A percentile compares a stretch with the other conserved stretches of the same genome.
Conservation (phyloP, 2,888 invertebrate species). For the Geophilus truncorum region DNA sequence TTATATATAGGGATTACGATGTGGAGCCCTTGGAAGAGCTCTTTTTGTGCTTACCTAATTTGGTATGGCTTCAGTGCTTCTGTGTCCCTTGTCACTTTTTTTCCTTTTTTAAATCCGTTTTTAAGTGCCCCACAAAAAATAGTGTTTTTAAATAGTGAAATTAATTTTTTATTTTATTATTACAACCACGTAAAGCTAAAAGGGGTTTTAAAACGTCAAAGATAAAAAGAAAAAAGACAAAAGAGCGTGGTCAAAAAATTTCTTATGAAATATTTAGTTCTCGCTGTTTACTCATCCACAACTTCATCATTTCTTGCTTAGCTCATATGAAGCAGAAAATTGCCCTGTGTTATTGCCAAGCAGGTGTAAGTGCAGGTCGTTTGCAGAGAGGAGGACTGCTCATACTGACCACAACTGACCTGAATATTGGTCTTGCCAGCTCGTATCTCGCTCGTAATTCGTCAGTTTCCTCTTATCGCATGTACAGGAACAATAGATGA, state of each 20-base stretch:
- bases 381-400: neutral
- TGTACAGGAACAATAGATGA: neutral
- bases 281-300: neutral
- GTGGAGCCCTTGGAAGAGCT: neutral
- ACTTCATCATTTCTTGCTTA: neutral
- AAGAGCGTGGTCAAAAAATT: neutral
- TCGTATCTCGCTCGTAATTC: neutral
- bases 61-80: neutral
- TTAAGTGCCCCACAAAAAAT: neutral
- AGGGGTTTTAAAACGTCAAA: neutral
- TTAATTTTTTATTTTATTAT: neutral
- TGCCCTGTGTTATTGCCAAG: neutral
- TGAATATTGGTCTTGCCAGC: neutral
- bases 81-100: neutral
- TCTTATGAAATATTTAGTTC: neutral
- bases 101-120: neutral
- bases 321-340: neutral
- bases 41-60: neutral
- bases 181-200: neutral
- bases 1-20: neutral
- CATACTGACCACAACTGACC: neutral
- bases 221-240: neutral
- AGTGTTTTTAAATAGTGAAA: neutral
- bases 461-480: neutral
- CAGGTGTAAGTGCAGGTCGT: neutral